Percentiles rank a stretch among this genome's conserved stretches.
phyloP scores from a whole-genome alignment of 2,888 invertebrate species.

The Oligia strigilis region DNA sequence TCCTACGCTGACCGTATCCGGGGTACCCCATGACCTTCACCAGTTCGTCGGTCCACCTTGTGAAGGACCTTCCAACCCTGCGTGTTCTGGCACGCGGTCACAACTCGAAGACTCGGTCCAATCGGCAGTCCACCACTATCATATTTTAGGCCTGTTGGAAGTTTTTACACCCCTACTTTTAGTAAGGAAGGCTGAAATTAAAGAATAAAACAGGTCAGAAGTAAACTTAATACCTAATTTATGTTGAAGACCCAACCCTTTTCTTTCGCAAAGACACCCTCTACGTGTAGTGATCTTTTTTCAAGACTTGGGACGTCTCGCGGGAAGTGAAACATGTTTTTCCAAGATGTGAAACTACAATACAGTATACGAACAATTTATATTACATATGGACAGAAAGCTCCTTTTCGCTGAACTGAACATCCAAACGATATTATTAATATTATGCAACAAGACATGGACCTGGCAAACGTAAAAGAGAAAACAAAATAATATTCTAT shows the following conservation, averaged over 20 bases:
- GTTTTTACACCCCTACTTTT: background rate
- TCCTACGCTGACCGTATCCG: no score
- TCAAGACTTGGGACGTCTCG: background rate
- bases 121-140: background rate
- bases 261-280: background rate
- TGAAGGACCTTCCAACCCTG: no score
- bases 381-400: background rate
- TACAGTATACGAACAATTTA: background rate
- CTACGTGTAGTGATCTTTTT: background rate
- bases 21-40: background rate
- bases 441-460: background rate
- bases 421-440: conserved; percentile 10
- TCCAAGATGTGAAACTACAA: background rate
- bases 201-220: background rate
- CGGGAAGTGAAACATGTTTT: conserved; percentile 1
- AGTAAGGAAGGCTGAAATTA: background rate
- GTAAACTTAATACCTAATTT: conserved; percentile 2
- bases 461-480: background rate
- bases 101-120: background rate
- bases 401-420: conserved; percentile 1
- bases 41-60: no score
- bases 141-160: background rate
- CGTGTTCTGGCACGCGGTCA: no score
- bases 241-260: background rate
- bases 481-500: conserved; percentile 16